Evolutionary conservation across 2,113 vertebrate genomes (phyloP), one percentile per base, ranked within the genome.

Genomic region (Odontesthes bonariensis): DNA sequence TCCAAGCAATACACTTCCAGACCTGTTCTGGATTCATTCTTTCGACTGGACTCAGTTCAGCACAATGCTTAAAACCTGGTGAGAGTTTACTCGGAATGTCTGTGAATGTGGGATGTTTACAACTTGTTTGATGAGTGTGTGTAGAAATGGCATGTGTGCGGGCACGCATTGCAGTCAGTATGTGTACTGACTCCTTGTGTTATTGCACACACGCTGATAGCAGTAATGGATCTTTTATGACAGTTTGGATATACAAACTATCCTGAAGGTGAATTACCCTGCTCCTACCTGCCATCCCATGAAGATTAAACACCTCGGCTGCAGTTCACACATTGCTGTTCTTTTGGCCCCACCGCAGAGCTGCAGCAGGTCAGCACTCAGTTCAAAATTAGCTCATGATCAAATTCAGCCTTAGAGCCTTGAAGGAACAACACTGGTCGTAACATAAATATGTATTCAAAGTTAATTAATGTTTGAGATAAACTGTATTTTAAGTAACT

Each of bases 1-100:
- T 92, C 83, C 75, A 75, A 81, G 77, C 87, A 81, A 73, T 81
- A 72, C 74, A 32, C 75, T 88, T 84, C 84, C 86, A 90, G 79
- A 85, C 67, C 79, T 83, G 84, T 60, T 87, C 82, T 84, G 75
- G 75, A 79, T 88, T 73, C 46, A 23, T 72, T 84, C 82, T 76
- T 65, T 57, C 4, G 2, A 58, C 81, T 56, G 75, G 79, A 77
- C 63, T 23, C 57, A 47, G 78, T 72, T 85, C 66, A 47, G 57
- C 67, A 22, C 44, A 19, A 69, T 65, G 67, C 20, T 31, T 81
- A 33, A 59, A 75, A 51, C 49, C 74, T 75, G 73, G 40, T 69
- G 78, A 49, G 73, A 79, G 82, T 85, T 85, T 82, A 75, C 73
- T 65, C 27, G 10, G 53, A 49, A 73, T 63, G 83, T 64, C 63